Base-by-base conservation (phyloP, 2,888 invertebrate species). In the Noctua janthina region DNA sequence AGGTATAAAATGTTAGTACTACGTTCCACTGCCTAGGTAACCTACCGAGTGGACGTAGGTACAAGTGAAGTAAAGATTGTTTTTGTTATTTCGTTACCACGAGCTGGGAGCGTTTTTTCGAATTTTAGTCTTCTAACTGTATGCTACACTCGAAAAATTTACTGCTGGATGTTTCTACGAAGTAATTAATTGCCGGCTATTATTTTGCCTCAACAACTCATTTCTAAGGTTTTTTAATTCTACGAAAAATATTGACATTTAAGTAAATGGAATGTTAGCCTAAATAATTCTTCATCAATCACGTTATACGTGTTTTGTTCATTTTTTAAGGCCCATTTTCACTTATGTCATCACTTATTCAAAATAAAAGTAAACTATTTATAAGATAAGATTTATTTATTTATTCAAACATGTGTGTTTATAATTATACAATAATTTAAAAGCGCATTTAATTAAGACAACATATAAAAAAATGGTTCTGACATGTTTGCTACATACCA, bases 1-100 rank as follows among this genome's bases (percentile, higher is more conserved):
- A 56, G 4, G 17, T 7, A 39, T 81, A 39, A 43, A 76, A 70
- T 56, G n/a, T 49, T 20, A 56, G 15, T 76, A 59, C 17, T 54
- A 20, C 6, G 17, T 66, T 49, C 3, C 6, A 23, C 5, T 43
- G 10, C 10, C 13, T 35, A 46, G 68, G 43, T 80, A 6, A 68
- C 7, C 10, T 64, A 39, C 29, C 11, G 2, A 54, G 5, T 69
- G 6, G 1, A 43, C 15, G 29, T 43, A 43, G 43, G 43, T 29
- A 7, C 29, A 70, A 10, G 39, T 15, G 39, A n/a, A 8, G 54
- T 8, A 64, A 43, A 17, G 1, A 23, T 39, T 56, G 3, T 43
- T 23, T 69, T 39, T 20, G n/a, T 49, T 43, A 39, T 67, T 69
- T 23, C 2, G 1, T 49, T 29, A 75, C 15, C 13, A 39, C 2